Evolutionary conservation across 2,888 invertebrate species (phyloP), one percentile per base, ranked within the genome.

Genomic region (Athalia rosae): DNA sequence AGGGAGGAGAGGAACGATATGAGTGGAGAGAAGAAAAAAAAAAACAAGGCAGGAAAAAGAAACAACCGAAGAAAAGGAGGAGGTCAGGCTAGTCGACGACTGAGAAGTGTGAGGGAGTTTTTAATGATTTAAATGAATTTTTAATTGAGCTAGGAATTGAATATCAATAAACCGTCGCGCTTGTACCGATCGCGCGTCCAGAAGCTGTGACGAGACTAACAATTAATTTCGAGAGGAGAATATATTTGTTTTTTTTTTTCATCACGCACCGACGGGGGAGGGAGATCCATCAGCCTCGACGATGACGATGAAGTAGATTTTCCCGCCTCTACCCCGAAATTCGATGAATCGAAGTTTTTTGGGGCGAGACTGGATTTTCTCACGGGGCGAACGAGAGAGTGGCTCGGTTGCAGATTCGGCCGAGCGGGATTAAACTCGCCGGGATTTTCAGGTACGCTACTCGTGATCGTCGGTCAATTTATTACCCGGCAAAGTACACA

Each of bases 1-100:
- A 66, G 69, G 76, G 56, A 78, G 66, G 50, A 66, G 69, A 13
- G 50, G 45, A 77, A 77, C 63, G 48, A 58, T 78, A 62, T 69
- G 77, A 41, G 41, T 66, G n/a, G n/a, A 63, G 77, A 59, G 67
- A 5, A 47, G 50, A 15, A 15, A 41, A 5, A 53, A 9, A 53
- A 13, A 11, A 53, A 50, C 8, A 41, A 67, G 53, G 53, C 50
- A 41, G 53, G n/a, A n/a, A 28, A 28, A n/a, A 63, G 77, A 59
- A 69, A 3, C 9, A 15, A 43, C 8, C 7, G 5, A 53, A 9
- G 47, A 13, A 11, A 53, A 50, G 28, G 15, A 67, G 53, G 47
- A 53, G 41, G 47, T 67, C 67, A 15, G 7, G 47, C 28, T 28
- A 5, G 62, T 6, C 62, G 13, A 28, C 28, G 28, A 9, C 41